phyloP scores from a whole-genome alignment of 2,113 vertebrate species.

The Bolborhynchus lineola region DNA sequence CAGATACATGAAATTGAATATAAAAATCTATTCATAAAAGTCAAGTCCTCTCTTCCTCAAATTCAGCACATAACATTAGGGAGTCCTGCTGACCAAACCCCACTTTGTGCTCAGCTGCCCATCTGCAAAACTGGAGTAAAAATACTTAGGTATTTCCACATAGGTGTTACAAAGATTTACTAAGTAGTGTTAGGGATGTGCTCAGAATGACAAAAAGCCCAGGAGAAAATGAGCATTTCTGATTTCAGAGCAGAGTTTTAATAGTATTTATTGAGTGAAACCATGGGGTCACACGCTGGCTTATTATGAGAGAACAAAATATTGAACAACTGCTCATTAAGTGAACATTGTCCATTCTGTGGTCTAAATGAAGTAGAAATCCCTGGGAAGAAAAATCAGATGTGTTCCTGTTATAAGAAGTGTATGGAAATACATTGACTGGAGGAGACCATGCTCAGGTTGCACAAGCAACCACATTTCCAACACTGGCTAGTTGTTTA shows the following conservation, averaged over 20 bases:
- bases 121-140: not conserved
- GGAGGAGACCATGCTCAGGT: not conserved
- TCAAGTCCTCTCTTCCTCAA: not conserved
- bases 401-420: not conserved
- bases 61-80: not conserved
- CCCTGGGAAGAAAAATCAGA: not conserved
- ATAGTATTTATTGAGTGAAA: slow-evolving; percentile 1
- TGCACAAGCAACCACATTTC: not conserved
- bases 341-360: not conserved
- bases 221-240: slow-evolving; percentile 12
- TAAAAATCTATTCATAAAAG: not conserved
- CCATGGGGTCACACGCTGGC: not conserved
- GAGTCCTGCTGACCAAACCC: not conserved
- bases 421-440: not conserved
- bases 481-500: not conserved
- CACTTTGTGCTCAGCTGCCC: not conserved
- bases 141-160: not conserved
- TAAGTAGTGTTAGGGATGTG: not conserved
- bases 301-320: slow-evolving; percentile 19
- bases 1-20: not conserved
- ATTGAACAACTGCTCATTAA: slow-evolving; percentile 22
- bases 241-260: slow-evolving; percentile 5
- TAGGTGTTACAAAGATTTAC: not conserved
- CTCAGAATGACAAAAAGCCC: not conserved
- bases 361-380: not conserved